Base-by-base conservation (phyloP, 2,113 vertebrate species). In the Megatriorchis doriae region DNA sequence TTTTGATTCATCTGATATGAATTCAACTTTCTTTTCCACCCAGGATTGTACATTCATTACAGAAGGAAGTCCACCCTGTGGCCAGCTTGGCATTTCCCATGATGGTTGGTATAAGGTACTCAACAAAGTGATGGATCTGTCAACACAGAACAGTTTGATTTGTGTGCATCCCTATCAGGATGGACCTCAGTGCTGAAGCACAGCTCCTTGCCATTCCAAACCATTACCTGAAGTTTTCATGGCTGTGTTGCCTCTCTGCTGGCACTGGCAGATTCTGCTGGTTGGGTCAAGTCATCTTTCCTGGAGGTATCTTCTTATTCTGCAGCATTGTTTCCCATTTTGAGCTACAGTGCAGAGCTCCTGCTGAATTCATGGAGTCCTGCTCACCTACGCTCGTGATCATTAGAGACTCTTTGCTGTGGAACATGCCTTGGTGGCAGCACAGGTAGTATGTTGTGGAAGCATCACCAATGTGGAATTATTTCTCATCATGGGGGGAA, bases 361-460 rank as follows among this genome's bases (percentile, higher is more conserved):
- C 63, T 48, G 31, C n/a, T 93, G 75, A 86, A 71, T 63, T 68
- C 40, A 58, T 3, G 2, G n/a, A 80, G 42, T 61, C 16, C 3
- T 4, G 1, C 29, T n/a, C 14, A 13, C 42, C 63, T 81, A 59
- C 7, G 0, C 27, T 62, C 7, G 0, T 25, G 32, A 67, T 75
- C 4, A 0, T 34, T 47, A 62, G 8, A 58, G 45, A 20, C 25
- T 52, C 29, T 82, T 58, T 61, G 42, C 25, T 7, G 2, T 81
- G 67, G 20, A 74, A 31, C 5, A 1, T 59, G n/a, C 16, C 19
- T 47, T 4, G 0, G 27, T 66, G 52, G 20, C 65, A 88, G 38
- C 1, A 21, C n/a, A 78, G 31, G 80, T 85, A 26, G 22, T 32
- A 52, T 50, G 56, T 45, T 90, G 36, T 66, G n/a, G 53, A 77